Conservation (phyloP, 2,797 vertebrate species). For the Momotus momota region DNA sequence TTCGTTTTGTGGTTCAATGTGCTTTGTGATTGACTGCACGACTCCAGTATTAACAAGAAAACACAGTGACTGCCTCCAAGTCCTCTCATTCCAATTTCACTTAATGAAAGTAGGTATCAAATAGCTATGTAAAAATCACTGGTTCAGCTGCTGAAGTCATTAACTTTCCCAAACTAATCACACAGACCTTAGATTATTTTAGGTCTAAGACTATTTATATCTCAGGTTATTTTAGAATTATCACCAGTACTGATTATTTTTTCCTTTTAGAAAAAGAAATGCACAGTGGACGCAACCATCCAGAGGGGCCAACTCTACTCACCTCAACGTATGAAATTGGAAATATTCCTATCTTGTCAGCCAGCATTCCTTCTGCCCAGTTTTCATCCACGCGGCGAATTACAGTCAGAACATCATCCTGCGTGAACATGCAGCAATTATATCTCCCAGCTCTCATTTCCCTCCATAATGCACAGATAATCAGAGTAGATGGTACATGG, state of each 20-base stretch:
- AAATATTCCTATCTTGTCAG: constrained; percentile 99
- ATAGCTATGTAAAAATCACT: not conserved
- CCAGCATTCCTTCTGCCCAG: constrained; percentile 99
- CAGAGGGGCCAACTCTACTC: constrained; percentile 60
- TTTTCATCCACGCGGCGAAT: constrained; percentile 99
- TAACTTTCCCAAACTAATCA: not conserved
- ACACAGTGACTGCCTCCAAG: not conserved
- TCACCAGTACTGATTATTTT: not conserved
- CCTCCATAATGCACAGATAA: not conserved
- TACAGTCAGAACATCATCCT: constrained; percentile 98
- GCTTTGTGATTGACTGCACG: not conserved
- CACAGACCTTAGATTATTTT: not conserved
- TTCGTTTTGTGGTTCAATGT: not conserved
- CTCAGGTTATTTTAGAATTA: not conserved
- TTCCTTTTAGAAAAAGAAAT: constrained; percentile 8
- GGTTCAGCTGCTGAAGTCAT: not conserved
- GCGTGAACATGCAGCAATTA: constrained; percentile 66
- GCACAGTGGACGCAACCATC: not conserved
- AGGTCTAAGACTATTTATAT: not conserved
- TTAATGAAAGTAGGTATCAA: not conserved
- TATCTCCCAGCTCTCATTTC: constrained; percentile 14
- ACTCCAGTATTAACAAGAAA: not conserved
- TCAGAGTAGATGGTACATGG: not conserved
- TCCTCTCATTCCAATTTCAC: not conserved
- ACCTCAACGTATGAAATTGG: constrained; percentile 99